These are phyloP conservation scores for Clarias batrachus DNA, from an alignment of 2,113 vertebrate species.

Conservation along the genomic window DNA sequence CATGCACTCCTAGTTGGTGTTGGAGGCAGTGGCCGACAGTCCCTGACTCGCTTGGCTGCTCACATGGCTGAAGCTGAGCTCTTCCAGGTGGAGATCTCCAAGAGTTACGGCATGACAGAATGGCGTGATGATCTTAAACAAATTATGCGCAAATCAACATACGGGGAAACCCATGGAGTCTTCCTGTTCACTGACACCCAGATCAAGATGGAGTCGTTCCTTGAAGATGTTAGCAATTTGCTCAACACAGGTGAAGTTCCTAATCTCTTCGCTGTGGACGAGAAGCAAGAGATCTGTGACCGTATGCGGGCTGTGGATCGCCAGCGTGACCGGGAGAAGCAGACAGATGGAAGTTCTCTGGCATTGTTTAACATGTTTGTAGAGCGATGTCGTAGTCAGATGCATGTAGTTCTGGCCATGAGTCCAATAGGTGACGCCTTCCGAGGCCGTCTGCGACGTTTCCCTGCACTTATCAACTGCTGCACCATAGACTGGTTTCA, in stretches of 20 bases:
- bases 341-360: conserved; percentile 83
- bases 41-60: conserved; percentile 83
- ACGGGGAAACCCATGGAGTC: conserved; percentile 80
- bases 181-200: conserved; percentile 90
- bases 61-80: conserved; percentile 85
- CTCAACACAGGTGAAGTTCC: conserved; percentile 91
- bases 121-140: conserved; percentile 87
- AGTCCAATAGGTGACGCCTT: conserved; percentile 90
- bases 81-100: conserved; percentile 87
- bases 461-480: conserved; percentile 90
- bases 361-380: conserved; percentile 91
- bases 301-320: conserved; percentile 83
- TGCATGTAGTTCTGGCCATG: conserved; percentile 90
- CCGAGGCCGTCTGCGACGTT: conserved; percentile 80
- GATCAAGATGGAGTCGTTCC: conserved; percentile 87
- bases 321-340: conserved; percentile 80
- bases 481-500: conserved; percentile 96
- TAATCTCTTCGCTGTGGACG: conserved; percentile 84
- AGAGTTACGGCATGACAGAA: conserved; percentile 79
- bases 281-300: conserved; percentile 88
- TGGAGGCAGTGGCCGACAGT: conserved; percentile 87
- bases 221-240: conserved; percentile 88
- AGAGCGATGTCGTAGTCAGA: conserved; percentile 83
- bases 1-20: conserved; percentile 88
- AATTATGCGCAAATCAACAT: conserved; percentile 80